These are phyloP conservation scores for Tauraco erythrolophus DNA, from an alignment of 2,113 vertebrate genomes.

Conservation along the genomic window DNA sequence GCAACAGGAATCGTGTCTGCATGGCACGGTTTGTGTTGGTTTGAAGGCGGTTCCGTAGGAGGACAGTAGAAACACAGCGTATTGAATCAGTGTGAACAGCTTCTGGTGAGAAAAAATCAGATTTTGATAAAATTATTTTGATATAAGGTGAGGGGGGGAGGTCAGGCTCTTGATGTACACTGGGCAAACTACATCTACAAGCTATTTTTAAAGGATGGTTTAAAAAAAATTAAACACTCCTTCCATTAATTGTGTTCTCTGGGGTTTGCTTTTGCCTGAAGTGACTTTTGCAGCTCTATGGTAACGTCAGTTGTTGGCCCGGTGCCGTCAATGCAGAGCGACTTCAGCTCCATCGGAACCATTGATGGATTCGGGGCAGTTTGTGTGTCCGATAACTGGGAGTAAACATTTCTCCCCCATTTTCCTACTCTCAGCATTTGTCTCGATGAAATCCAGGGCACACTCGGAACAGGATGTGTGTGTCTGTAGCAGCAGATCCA, in stretches of 20 bases:
- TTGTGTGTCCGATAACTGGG: neutral
- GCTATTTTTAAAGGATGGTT: neutral
- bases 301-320: neutral
- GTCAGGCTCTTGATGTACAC: neutral
- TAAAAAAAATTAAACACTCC: neutral
- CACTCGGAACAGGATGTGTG: neutral
- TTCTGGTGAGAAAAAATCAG: neutral
- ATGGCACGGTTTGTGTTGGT: neutral
- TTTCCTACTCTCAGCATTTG: neutral
- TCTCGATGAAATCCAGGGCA: neutral
- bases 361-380: neutral
- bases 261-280: constrained; percentile 18
- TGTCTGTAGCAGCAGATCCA: neutral
- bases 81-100: neutral
- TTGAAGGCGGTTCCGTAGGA: neutral
- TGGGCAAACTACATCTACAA: neutral
- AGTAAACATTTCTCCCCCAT: neutral
- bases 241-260: neutral
- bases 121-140: neutral
- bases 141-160: rapidly evolving
- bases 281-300: neutral
- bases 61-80: neutral
- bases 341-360: neutral
- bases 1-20: neutral
- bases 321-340: neutral